Evolutionary conservation across 2,888 invertebrate genomes (phyloP).

Genomic region (Strigamia crassipes): DNA sequence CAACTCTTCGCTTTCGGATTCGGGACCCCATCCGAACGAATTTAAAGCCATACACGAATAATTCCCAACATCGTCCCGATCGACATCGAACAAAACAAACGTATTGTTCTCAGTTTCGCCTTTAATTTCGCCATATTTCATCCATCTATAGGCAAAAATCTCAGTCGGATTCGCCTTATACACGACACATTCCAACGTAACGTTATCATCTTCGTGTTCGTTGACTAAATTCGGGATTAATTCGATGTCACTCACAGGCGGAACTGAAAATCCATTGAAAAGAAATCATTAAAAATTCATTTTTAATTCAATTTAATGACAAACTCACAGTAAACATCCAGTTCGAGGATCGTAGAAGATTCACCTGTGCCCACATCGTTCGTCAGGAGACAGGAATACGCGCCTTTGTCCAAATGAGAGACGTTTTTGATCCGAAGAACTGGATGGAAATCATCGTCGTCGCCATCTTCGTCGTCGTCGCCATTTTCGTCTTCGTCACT

Average conservation of each 20-base stretch:
- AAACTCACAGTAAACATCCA: conserved; percentile 29
- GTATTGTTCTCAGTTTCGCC: conserved; percentile 25
- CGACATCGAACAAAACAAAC: not conserved
- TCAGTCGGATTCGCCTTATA: not conserved
- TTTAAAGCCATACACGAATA: conserved; percentile 14
- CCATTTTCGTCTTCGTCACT: not conserved
- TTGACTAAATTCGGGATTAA: not conserved
- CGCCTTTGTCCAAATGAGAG: not conserved
- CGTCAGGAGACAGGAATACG: not conserved
- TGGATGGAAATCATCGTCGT: not conserved
- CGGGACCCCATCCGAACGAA: conserved; percentile 32
- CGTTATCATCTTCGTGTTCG: conserved; percentile 18
- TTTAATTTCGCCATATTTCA: not conserved
- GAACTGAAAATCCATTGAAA: not conserved
- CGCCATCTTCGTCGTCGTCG: conserved; percentile 27
- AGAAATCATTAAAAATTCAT: not conserved
- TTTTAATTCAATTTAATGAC: too few relatives aligned
- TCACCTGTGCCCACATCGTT: conserved; percentile 1
- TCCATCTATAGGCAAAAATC: not conserved
- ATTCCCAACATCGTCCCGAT: conserved; percentile 36
- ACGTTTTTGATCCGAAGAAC: not conserved
- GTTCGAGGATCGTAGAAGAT: not conserved
- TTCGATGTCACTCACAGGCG: conserved; percentile 19
- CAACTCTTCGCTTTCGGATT: conserved; percentile 12
- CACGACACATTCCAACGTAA: conserved; percentile 18